Percentiles rank a stretch among this genome's conserved stretches.
Conservation (phyloP, 2,113 vertebrate genomes). For the Hassar affinis region DNA sequence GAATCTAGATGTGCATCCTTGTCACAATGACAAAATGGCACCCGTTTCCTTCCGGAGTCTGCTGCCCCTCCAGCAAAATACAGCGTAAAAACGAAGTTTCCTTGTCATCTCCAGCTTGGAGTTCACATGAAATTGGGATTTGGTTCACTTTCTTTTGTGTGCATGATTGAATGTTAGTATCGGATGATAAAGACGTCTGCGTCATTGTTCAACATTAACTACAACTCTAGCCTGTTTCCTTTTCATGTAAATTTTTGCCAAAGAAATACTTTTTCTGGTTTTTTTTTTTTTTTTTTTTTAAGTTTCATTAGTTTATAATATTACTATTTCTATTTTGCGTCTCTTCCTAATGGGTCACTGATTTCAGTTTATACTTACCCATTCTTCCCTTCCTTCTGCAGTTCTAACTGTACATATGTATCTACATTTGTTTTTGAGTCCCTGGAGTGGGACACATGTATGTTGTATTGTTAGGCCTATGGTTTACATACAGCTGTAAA, state of each 20-base stretch:
- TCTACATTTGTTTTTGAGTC: conserved; percentile 62
- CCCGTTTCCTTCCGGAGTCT: neutral
- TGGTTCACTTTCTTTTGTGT: neutral
- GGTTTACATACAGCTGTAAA: conserved; percentile 46
- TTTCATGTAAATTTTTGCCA: conserved; percentile 57
- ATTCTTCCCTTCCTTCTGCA: conserved; percentile 37
- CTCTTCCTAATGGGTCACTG: conserved; percentile 47
- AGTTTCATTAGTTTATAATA: conserved; percentile 33
- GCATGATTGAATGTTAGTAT: neutral
- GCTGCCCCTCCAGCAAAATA: neutral
- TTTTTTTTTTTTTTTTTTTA: conserved; percentile 36
- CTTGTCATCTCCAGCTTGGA: neutral
- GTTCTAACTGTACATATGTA: conserved; percentile 67
- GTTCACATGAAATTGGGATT: neutral
- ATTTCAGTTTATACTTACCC: conserved; percentile 12
- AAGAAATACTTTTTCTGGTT: conserved; percentile 59
- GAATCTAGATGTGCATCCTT: neutral
- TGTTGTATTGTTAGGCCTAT: conserved; percentile 66
- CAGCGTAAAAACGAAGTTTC: neutral
- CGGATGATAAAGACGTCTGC: conserved; percentile 6
- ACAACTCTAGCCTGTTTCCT: neutral
- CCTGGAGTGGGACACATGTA: conserved; percentile 66
- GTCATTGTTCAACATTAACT: neutral
- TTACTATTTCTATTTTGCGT: conserved; percentile 31
- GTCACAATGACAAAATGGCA: neutral